A percentile compares a stretch with the other conserved stretches of the same genome.
phyloP scores from a whole-genome alignment of 1,140 invertebrate genomes.

The Diuraphis noxia region DNA sequence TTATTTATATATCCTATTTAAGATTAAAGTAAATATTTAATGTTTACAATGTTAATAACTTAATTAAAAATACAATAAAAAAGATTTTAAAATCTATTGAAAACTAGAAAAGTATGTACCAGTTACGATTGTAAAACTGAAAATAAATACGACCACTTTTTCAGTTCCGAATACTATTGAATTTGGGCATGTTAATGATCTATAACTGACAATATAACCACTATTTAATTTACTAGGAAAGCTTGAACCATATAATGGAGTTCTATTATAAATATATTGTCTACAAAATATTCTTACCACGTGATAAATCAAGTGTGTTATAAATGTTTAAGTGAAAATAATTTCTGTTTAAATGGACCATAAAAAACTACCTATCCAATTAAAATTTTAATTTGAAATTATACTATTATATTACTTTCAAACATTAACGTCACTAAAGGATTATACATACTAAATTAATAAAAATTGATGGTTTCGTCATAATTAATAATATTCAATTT shows the following conservation, averaged over 20 bases:
- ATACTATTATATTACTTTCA: neutral
- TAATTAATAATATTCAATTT: neutral
- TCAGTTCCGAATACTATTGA: neutral
- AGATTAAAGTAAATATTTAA: neutral
- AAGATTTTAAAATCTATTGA: neutral
- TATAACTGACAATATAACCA: neutral
- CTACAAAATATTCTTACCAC: neutral
- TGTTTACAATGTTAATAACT: neutral
- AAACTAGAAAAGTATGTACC: neutral
- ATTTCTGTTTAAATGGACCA: neutral
- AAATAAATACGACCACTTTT: neutral
- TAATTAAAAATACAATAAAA: neutral
- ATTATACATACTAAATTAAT: neutral
- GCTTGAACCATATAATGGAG: neutral
- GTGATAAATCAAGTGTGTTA: neutral
- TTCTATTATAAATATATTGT: neutral
- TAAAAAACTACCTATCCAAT: neutral
- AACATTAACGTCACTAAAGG: neutral
- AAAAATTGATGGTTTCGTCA: neutral
- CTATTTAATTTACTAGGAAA: neutral
- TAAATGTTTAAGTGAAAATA: conserved; percentile 4
- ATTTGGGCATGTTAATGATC: neutral
- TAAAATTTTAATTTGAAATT: neutral
- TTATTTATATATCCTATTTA: neutral
- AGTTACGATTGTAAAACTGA: too few relatives aligned